Evolutionary conservation across 1,140 invertebrate genomes (phyloP).

Genomic region (Andrena cerasifolii): DNA sequence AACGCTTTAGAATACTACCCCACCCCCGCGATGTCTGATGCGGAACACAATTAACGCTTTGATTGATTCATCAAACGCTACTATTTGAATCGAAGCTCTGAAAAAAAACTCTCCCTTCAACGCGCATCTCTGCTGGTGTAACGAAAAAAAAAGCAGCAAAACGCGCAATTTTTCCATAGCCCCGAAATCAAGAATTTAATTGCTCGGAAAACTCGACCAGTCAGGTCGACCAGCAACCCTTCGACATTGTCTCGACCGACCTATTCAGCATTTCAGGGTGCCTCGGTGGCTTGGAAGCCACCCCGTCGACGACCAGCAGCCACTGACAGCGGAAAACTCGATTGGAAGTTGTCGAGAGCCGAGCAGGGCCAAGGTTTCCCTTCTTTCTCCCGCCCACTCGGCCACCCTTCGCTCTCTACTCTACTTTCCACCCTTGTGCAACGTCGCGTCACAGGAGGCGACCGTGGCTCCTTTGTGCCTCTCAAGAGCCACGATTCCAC

Average conservation of each 20-base stretch:
- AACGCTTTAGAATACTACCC: no score
- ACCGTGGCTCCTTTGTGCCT: slow-evolving; percentile 31
- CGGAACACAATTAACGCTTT: no score
- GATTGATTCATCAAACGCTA: no score
- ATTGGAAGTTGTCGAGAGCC: slow-evolving; percentile 51
- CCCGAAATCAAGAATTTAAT: neutral
- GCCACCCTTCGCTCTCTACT: slow-evolving; percentile 32
- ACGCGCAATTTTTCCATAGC: no score
- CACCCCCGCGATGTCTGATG: no score
- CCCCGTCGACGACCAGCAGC: slow-evolving; percentile 22
- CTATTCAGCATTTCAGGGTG: slow-evolving; percentile 32
- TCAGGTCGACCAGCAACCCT: neutral
- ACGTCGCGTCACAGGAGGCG: slow-evolving; percentile 31
- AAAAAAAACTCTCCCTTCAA: no score
- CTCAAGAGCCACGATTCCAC: slow-evolving; percentile 25
- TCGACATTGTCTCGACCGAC: slow-evolving; percentile 22
- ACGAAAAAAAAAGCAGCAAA: no score
- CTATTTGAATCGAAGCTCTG: no score
- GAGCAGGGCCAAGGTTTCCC: neutral
- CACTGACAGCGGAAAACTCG: slow-evolving; percentile 51
- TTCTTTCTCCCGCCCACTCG: slow-evolving; percentile 13
- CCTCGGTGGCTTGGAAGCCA: neutral
- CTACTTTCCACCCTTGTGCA: slow-evolving; percentile 21
- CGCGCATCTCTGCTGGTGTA: no score
- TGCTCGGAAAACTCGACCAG: slow-evolving; percentile 23